These are phyloP conservation scores for Sinopyrophorus schimmeli DNA, from an alignment of 2,888 invertebrate genomes.

Conservation along the genomic window DNA sequence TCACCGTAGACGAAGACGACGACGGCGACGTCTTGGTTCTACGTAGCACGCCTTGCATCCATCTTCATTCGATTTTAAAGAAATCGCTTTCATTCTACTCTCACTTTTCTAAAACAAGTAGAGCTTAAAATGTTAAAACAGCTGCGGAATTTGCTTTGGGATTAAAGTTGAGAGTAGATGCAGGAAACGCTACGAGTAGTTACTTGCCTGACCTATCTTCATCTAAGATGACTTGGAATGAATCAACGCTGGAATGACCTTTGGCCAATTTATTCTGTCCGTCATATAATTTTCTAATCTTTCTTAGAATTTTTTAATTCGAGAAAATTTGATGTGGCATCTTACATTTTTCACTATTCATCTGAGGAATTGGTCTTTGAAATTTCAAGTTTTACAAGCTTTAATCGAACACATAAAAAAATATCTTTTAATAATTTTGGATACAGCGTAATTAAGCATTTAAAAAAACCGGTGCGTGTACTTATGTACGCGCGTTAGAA, in stretches of 20 bases:
- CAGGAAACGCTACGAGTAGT: constrained; percentile 13
- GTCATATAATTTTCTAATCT: too few relatives aligned
- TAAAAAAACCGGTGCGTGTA: too few relatives aligned
- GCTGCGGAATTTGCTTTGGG: constrained; percentile 7
- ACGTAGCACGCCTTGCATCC: constrained; percentile 17
- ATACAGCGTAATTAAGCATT: too few relatives aligned
- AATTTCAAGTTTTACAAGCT: too few relatives aligned
- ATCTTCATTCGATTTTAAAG: constrained; percentile 16
- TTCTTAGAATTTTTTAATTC: too few relatives aligned
- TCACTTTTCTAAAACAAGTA: constrained; percentile 6
- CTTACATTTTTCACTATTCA: too few relatives aligned
- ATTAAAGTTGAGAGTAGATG: constrained; percentile 11
- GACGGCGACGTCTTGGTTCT: constrained; percentile 30
- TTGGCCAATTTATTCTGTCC: constrained; percentile 15
- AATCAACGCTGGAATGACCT: constrained; percentile 17
- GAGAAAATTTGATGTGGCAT: too few relatives aligned
- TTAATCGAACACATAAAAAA: too few relatives aligned
- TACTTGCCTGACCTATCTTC: constrained; percentile 27
- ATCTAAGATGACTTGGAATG: constrained; percentile 20
- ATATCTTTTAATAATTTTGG: too few relatives aligned
- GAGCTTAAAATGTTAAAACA: not conserved
- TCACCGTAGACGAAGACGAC: constrained; percentile 20
- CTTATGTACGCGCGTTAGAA: too few relatives aligned
- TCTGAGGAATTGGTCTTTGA: too few relatives aligned
- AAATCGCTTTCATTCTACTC: constrained; percentile 23